Evolutionary conservation across 2,797 vertebrate genomes (phyloP).

Genomic region (Muraenolepis orangiensis): DNA sequence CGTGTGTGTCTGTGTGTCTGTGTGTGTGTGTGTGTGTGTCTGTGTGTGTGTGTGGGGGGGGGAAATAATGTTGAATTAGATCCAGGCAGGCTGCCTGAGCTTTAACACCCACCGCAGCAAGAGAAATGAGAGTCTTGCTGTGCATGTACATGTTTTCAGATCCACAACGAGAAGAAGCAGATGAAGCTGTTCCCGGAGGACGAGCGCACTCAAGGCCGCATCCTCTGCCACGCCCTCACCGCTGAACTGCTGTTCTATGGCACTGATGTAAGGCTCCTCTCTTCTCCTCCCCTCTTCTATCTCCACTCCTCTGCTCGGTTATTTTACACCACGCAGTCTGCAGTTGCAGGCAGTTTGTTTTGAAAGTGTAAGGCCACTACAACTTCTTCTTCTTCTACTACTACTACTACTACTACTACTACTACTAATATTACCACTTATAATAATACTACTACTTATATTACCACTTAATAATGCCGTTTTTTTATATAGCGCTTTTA

Average conservation of each 20-base stretch:
- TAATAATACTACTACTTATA: too few relatives aligned
- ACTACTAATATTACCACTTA: too few relatives aligned
- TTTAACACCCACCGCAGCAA: neutral
- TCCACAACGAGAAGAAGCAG: constrained; percentile 87
- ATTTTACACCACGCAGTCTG: too few relatives aligned
- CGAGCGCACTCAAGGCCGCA: constrained; percentile 81
- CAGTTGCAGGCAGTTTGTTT: neutral
- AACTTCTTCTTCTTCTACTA: too few relatives aligned
- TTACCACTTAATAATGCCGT: too few relatives aligned
- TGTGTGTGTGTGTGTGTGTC: neutral
- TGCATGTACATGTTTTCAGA: constrained; percentile 67
- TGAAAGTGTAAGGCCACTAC: too few relatives aligned
- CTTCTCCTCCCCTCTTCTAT: neutral
- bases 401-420: neutral
- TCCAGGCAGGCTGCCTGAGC: neutral
- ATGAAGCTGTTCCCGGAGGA: constrained; percentile 88
- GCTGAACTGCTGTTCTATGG: constrained; percentile 92
- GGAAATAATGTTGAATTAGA: neutral
- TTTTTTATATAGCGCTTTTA: too few relatives aligned
- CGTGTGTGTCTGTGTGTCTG: neutral
- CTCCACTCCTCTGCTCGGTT: neutral
- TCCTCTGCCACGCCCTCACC: constrained; percentile 89
- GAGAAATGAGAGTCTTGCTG: neutral
- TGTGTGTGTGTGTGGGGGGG: neutral
- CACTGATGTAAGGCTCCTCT: constrained; percentile 84